Base-by-base conservation (phyloP, 1,140 invertebrate species). In the Thaumatotibia leucotreta region DNA sequence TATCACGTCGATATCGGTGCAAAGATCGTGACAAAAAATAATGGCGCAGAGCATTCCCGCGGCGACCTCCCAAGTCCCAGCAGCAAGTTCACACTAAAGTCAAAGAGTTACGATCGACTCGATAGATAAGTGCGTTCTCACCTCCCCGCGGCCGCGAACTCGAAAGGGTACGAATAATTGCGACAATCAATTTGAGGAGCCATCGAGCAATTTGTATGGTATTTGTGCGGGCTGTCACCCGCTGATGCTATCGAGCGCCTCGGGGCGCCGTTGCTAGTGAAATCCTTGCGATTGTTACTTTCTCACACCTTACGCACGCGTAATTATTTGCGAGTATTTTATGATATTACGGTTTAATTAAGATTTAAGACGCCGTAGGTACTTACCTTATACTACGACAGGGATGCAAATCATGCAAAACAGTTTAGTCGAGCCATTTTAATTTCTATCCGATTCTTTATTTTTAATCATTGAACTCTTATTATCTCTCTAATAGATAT, bases 161-260 rank as follows among this genome's bases (percentile, higher is more conserved):
- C 79, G 77, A 87, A 88, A 88, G 84, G 84, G 86, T 84, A 86
- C 79, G 84, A 89, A 88, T 86, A 88, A 90, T 90, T 88, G 88
- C 88, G 88, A 90, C 86, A 90, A 89, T 90, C 83, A 85, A 88
- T 88, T 78, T 83, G 78, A 84, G 83, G 81, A 90, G 85, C 78
- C 70, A 89, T 90, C 85, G 88, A 89, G 72, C 82, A 88, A 88
- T 90, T 90, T 90, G 86, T 90, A 89, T 86, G 83, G 84, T 88
- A 84, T 87, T 88, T 90, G 88, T 90, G 86, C 88, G 88, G 86
- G 86, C 80, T 87, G 84, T 87, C 84, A 84, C 83, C 85, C 82
- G 84, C 79, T 83, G 88, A 89, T 90, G 77, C 77, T 85, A 88
- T 90, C 86, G 82, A 72, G 66, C 82, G 65, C 79, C 77, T 82